phyloP scores from a whole-genome alignment of 2,888 invertebrate genomes.

The Pseudoips prasinana region DNA sequence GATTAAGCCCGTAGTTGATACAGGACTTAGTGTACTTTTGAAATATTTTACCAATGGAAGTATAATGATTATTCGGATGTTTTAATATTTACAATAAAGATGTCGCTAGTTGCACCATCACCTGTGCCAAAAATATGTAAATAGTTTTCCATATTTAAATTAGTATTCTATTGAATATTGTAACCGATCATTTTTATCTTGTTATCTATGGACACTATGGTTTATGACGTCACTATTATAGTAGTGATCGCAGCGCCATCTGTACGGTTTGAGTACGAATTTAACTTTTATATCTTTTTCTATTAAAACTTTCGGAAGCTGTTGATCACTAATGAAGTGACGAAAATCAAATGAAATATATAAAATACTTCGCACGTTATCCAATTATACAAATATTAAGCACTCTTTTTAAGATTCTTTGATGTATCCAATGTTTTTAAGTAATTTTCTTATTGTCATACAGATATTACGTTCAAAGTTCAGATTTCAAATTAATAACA shows the following conservation, averaged over 20 bases:
- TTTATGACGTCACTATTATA: constrained; percentile 31
- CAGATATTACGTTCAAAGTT: constrained; percentile 27
- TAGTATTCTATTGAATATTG: constrained; percentile 45
- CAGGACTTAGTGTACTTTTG: constrained; percentile 67
- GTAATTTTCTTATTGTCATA: too few relatives aligned
- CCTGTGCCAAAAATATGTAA: constrained; percentile 77
- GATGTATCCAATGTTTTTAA: too few relatives aligned
- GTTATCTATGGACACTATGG: constrained; percentile 31
- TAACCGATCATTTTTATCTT: constrained; percentile 38
- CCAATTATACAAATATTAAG: constrained; percentile 9
- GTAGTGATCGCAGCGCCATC: constrained; percentile 4
- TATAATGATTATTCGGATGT: constrained; percentile 45
- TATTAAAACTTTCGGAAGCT: neutral
- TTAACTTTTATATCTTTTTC: neutral
- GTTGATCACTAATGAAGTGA: neutral
- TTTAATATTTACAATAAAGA: constrained; percentile 52
- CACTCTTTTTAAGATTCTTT: constrained; percentile 13
- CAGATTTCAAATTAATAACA: constrained; percentile 4
- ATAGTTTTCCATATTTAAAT: constrained; percentile 62
- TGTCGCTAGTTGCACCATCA: constrained; percentile 61
- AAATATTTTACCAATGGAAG: constrained; percentile 49
- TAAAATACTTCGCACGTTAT: neutral
- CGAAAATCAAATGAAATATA: neutral
- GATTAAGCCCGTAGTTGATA: constrained; percentile 74
- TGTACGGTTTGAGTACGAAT: constrained; percentile 1